phyloP scores from a whole-genome alignment of 2,888 invertebrate species.

The Troides helena region DNA sequence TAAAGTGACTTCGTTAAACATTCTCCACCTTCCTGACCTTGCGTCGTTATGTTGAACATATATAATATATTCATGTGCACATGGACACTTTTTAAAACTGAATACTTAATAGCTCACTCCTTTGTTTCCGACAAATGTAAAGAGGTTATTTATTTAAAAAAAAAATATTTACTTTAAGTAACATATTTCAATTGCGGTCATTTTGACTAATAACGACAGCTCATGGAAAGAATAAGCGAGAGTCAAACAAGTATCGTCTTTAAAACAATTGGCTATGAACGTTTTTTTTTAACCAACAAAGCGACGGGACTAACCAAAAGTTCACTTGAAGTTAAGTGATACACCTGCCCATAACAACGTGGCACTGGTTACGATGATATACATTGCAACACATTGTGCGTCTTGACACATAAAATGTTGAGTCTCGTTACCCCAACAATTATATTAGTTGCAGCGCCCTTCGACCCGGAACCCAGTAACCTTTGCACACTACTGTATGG shows the following conservation, averaged over 20 bases:
- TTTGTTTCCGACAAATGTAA: not conserved
- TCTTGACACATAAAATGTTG: too few species aligned
- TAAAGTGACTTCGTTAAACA: constrained; percentile 38
- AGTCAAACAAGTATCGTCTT: not conserved
- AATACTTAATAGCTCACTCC: not conserved
- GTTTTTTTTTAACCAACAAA: not conserved
- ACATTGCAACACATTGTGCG: too few species aligned
- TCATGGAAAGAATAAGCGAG: not conserved
- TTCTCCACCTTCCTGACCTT: constrained; percentile 37
- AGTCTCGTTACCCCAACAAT: too few species aligned
- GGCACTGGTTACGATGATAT: too few species aligned
- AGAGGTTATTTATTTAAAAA: not conserved
- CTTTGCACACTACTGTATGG: too few species aligned
- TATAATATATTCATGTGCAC: constrained; percentile 21
- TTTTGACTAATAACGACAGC: not conserved
- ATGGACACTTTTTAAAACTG: not conserved
- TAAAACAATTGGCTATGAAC: not conserved
- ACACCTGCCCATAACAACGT: too few species aligned
- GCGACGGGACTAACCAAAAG: too few species aligned
- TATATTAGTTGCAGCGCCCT: too few species aligned
- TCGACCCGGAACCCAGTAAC: too few species aligned
- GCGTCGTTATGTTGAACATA: constrained; percentile 30
- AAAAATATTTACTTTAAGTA: not conserved
- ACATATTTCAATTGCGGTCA: not conserved
- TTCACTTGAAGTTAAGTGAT: too few species aligned